These are phyloP conservation scores for Tenthredo mesomela DNA, from an alignment of 2,888 invertebrate species.

Conservation along the genomic window DNA sequence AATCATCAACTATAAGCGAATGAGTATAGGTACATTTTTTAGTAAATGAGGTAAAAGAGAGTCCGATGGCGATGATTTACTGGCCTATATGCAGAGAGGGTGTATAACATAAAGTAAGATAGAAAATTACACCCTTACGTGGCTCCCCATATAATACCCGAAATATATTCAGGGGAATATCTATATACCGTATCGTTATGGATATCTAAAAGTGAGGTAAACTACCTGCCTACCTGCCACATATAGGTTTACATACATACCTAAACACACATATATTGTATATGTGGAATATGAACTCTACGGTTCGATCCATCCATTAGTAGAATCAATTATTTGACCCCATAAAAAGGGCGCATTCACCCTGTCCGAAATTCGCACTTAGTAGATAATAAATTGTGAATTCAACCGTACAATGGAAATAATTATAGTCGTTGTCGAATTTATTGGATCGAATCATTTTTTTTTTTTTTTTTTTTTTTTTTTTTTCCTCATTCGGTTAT, in stretches of 20 bases:
- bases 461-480: neutral
- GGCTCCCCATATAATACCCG: neutral
- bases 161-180: neutral
- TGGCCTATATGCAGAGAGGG: neutral
- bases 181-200: neutral
- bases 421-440: neutral
- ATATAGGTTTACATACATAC: neutral
- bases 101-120: neutral
- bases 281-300: neutral
- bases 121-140: neutral
- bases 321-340: neutral
- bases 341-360: neutral
- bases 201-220: neutral
- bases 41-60: no score
- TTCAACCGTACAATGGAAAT: neutral
- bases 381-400: slow-evolving; percentile 3
- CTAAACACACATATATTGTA: neutral
- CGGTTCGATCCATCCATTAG: neutral
- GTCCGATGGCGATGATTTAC: no score
- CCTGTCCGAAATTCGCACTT: neutral
- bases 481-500: neutral
- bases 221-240: no score
- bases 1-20: no score
- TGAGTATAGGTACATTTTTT: no score
- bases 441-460: no score